Evolutionary conservation across 2,888 invertebrate genomes (phyloP), one percentile per base, ranked within the genome.

Genomic region (Dynastes maya): DNA sequence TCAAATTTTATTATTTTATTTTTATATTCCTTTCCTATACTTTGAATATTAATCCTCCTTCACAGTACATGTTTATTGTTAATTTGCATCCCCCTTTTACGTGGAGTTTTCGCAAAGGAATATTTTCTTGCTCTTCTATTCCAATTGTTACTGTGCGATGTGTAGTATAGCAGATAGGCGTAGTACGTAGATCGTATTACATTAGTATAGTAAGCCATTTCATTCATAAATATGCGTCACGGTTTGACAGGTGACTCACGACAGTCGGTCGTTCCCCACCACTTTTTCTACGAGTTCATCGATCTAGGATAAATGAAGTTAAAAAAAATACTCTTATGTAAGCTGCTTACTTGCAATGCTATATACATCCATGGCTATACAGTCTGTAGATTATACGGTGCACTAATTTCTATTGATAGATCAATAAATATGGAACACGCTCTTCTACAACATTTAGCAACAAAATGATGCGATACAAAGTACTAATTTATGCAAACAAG

Each of bases 231-330:
- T 67, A 76, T 76, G 51, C 65, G 67, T 67, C 55, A 68, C 76
- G 76, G 16, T 76, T 51, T 76, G 76, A 76, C 76, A 76, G 55
- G 76, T 76, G 76, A 76, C 49, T 76, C 76, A 76, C 76, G 67
- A 27, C 67, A 16, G 27, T 27, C 53, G 53, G 11, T 9, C 65
- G 32, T 13, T 53, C 32, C 65, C 51, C 76, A 67, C 76, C 37
- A 53, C 49, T 53, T 76, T 76, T 76, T 65, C 53, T 22, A 5
- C 64, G 67, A 22, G 76, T 76, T 76, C 76, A 65, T 76, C 67
- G 76, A 65, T 76, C 76, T 74, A 63, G 61, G 40, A 74, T 40
- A 74, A 61, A 61, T 16, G 22, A 74, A 55, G 45, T 49, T 45
- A 67, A 67, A 67, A 67, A 67, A 45, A 45, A 49, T 49, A 16